Evolutionary conservation across 2,797 vertebrate species (phyloP).

Genomic region (Cyclura pinguis): DNA sequence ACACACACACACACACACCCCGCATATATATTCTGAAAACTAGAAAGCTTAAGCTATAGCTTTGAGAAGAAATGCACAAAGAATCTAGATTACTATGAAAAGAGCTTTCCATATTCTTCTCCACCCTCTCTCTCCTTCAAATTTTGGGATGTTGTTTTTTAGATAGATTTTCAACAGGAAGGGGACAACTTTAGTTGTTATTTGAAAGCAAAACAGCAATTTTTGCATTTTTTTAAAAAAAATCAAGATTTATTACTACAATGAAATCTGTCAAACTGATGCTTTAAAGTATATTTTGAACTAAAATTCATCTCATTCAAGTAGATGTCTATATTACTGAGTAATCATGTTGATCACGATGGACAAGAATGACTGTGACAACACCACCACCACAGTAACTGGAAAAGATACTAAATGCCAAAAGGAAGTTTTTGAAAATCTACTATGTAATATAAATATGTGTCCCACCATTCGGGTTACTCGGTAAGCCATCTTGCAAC

Average conservation of each 20-base stretch:
- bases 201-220: background rate
- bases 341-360: background rate
- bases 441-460: constrained; percentile 10
- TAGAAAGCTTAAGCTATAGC: background rate
- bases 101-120: background rate
- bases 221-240: background rate
- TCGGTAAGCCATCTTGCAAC: constrained; percentile 16
- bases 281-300: background rate
- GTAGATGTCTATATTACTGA: background rate
- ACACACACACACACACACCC: too few species aligned
- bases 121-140: background rate
- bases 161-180: background rate
- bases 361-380: background rate
- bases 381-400: background rate
- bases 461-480: background rate
- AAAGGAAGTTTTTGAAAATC: background rate
- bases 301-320: background rate
- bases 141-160: background rate
- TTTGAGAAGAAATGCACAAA: background rate
- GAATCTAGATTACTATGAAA: background rate
- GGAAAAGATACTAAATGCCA: background rate
- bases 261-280: background rate
- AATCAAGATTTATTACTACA: background rate
- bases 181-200: background rate
- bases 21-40: background rate